Evolutionary conservation across 2,797 vertebrate genomes (phyloP).

Genomic region (Thunnus albacares): DNA sequence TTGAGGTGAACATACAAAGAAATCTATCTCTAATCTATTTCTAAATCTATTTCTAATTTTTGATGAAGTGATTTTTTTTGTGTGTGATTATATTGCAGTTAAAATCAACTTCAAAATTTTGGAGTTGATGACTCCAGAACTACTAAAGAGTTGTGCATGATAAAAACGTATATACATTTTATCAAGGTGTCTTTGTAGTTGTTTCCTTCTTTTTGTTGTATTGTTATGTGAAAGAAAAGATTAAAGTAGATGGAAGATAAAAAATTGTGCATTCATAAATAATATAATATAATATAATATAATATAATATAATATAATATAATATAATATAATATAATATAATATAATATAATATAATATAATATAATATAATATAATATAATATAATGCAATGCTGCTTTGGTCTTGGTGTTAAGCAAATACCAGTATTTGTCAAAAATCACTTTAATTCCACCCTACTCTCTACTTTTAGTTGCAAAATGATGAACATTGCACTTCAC

Average conservation of each 20-base stretch:
- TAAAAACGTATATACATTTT: not conserved
- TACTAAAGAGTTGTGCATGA: not conserved
- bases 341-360: no score
- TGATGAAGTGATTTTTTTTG: not conserved
- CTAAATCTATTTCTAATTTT: not conserved
- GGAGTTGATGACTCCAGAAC: not conserved
- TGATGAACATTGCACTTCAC: not conserved
- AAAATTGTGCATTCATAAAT: no score
- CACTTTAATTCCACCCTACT: not conserved
- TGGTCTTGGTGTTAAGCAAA: no score
- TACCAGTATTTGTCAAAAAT: not conserved
- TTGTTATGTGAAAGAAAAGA: no score
- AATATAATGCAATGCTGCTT: no score
- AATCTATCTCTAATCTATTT: no score
- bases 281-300: no score
- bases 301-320: no score
- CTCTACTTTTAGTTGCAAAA: not conserved
- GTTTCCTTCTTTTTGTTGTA: not conserved
- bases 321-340: no score
- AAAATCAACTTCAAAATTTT: not conserved
- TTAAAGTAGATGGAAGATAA: no score
- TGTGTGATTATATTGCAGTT: not conserved
- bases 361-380: no score
- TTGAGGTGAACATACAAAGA: not conserved
- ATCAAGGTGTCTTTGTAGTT: no score